Base-by-base conservation (phyloP, 2,797 vertebrate species). In the Karalla daura region DNA sequence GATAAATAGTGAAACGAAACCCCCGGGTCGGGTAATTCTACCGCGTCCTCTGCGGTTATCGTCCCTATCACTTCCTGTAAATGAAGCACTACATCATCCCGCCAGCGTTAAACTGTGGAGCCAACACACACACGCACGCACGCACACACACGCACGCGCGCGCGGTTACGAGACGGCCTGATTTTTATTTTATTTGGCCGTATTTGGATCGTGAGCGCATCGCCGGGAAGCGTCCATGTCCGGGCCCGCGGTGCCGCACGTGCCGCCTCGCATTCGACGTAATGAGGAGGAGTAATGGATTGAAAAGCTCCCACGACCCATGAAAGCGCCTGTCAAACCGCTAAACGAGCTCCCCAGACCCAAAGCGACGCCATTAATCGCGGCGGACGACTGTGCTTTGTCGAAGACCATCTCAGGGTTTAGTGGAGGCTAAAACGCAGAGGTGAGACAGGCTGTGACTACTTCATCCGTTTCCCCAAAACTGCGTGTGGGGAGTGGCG, bases 1-100 rank as follows among this genome's bases (percentile, higher is more conserved):
- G 84, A 88, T 77, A 85, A 89, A 89, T 80, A 76, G 76, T 68
- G 80, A 87, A 84, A 89, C 74, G 23, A 81, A 79, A 88, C 28
- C 78, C 55, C 18, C 2, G 44, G 62, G 70, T 78, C 69, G 59
- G 72, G 85, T 85, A 81, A 88, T 81, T 86, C 58, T 75, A 78
- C 77, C 81, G 52, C 54, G 80, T 81, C 78, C 74, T 84, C 65
- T 86, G 86, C 88, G 85, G 86, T 84, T 86, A 85, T 73, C 52
- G 41, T 80, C 74, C 72, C 58, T 80, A 88, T 87, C 81, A 68
- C 25, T 82, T 88, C 74, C 81, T 81, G 78, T 87, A 88, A 86
- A 82, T 63, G 66, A 70, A 70, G 46, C 81, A 50, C 63, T 83
- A 52, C 60, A 84, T 86, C 81, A 83, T 74, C 64, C 41, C 24